Conservation (phyloP, 2,888 invertebrate species). For the Hetaerina titia region DNA sequence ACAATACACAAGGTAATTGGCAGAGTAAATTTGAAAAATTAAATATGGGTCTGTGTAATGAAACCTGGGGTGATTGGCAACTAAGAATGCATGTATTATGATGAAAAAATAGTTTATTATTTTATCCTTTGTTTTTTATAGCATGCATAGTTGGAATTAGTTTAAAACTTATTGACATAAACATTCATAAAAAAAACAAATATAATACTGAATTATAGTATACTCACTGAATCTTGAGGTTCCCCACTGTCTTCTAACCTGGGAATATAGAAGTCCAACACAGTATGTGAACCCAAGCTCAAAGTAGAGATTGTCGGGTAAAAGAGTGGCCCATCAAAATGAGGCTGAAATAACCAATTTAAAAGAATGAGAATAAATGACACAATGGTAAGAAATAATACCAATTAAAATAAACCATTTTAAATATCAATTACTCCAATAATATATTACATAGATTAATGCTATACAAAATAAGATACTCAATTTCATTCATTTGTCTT, state of each 20-base stretch:
- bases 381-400: conserved; percentile 52
- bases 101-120: too few species aligned
- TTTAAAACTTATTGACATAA: too few species aligned
- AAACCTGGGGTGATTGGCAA: too few species aligned
- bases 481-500: not conserved
- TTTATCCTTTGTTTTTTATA: too few species aligned
- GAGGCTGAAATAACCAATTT: conserved; percentile 81
- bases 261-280: conserved; percentile 89
- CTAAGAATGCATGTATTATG: too few species aligned
- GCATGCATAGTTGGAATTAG: too few species aligned
- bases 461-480: not conserved
- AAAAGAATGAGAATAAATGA: not conserved
- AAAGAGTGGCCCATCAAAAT: conserved; percentile 97
- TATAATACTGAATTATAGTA: not conserved
- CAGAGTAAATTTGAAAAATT: too few species aligned
- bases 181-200: too few species aligned
- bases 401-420: conserved; percentile 42
- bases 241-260: conserved; percentile 73
- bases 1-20: too few species aligned
- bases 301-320: conserved; percentile 95
- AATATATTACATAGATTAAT: conserved; percentile 49
- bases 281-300: conserved; percentile 92
- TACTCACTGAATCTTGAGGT: conserved; percentile 73
- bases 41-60: too few species aligned
- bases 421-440: conserved; percentile 63